Evolutionary conservation across 2,113 vertebrate species (phyloP).

Genomic region (Microtus richardsoni): DNA sequence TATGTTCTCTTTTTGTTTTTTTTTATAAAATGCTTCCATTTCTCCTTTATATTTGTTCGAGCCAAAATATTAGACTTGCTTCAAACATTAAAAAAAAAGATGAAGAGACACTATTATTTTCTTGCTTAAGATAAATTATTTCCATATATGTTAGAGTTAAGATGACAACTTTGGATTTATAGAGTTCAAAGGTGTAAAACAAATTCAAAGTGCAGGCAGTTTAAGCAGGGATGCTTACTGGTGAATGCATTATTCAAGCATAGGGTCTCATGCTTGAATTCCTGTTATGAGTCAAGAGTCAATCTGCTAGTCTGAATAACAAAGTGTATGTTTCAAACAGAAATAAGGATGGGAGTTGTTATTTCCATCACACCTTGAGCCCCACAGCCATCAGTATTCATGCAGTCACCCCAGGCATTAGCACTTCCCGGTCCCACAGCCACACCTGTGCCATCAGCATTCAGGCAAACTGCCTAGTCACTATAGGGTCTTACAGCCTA

Average conservation of each 20-base stretch:
- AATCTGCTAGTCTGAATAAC: not conserved
- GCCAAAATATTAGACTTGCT: not conserved
- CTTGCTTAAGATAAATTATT: not conserved
- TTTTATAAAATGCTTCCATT: not conserved
- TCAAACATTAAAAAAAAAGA: not conserved
- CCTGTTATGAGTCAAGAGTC: not conserved
- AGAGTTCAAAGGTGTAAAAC: not conserved
- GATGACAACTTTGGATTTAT: not conserved
- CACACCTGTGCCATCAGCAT: too few species aligned
- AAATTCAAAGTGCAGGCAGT: not conserved
- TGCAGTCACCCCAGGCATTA: too few species aligned
- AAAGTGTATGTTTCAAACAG: not conserved
- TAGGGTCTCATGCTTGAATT: not conserved
- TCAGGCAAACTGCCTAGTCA: too few species aligned
- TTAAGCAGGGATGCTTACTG: not conserved
- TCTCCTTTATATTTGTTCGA: not conserved
- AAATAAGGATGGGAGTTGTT: not conserved
- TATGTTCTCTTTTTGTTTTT: not conserved
- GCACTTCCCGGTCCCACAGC: too few species aligned
- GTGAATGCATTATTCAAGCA: too few species aligned
- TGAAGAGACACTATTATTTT: not conserved
- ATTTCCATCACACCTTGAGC: too few species aligned
- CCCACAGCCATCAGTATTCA: too few species aligned
- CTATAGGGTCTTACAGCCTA: too few species aligned
- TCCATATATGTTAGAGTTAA: not conserved